Percentiles rank a stretch among this genome's conserved stretches.
phyloP scores from a whole-genome alignment of 2,797 vertebrate genomes.

The Hipposideros larvatus region DNA sequence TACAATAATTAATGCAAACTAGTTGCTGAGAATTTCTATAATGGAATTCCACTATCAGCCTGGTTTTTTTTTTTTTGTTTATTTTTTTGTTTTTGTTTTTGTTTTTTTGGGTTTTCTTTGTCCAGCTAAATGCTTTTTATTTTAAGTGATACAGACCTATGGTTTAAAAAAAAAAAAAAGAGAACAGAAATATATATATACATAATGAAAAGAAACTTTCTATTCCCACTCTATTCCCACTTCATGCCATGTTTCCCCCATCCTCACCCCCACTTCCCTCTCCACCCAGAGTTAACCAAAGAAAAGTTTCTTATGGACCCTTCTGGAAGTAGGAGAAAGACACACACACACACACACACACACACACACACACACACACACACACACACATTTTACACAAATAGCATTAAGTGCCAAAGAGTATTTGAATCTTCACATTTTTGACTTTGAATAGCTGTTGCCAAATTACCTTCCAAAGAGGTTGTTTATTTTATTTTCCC shows the following conservation, averaged over 20 bases:
- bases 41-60: background rate
- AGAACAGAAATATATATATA: background rate
- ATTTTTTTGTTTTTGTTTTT: background rate
- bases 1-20: background rate
- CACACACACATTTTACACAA: background rate
- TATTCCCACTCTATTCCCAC: background rate
- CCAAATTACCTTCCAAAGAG: background rate
- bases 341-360: background rate
- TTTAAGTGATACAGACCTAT: background rate
- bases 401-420: background rate
- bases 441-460: background rate
- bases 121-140: constrained; percentile 1
- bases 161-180: background rate
- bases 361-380: background rate
- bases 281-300: background rate
- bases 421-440: background rate
- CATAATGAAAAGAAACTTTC: constrained; percentile 21
- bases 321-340: background rate
- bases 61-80: background rate
- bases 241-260: background rate
- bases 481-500: background rate
- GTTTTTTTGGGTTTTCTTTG: background rate
- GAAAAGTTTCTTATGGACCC: background rate
- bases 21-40: background rate
- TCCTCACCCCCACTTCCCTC: too few relatives aligned